phyloP scores from a whole-genome alignment of 2,797 vertebrate species.

The Coranthus polyacanthus region DNA sequence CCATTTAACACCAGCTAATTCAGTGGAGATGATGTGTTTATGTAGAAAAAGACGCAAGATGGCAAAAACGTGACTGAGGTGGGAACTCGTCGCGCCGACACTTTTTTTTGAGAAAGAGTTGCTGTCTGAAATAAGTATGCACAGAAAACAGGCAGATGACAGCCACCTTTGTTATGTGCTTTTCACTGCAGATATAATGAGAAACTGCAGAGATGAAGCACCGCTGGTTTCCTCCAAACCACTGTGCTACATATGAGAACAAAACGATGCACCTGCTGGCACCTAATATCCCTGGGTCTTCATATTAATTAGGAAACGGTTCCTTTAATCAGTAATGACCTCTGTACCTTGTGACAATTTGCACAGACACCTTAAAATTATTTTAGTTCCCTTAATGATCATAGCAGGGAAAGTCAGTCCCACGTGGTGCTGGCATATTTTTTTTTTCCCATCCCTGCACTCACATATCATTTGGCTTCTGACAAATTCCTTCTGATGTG shows the following conservation, averaged over 20 bases:
- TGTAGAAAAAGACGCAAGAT: not conserved
- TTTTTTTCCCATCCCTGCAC: conserved; percentile 7
- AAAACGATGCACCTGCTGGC: conserved; percentile 7
- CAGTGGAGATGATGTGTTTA: too few relatives aligned
- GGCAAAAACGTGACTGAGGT: not conserved
- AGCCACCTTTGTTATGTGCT: conserved; percentile 16
- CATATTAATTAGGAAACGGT: not conserved
- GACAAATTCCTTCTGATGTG: not conserved
- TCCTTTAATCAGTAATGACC: not conserved
- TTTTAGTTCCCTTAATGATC: conserved; percentile 9
- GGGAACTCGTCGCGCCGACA: conserved; percentile 9
- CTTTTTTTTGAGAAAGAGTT: conserved; percentile 16
- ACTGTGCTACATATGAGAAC: conserved; percentile 6
- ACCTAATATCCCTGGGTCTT: not conserved
- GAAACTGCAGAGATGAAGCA: not conserved
- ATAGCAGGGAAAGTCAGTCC: conserved; percentile 1
- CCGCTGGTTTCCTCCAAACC: not conserved
- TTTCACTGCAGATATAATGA: conserved; percentile 18
- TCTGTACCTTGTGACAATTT: not conserved
- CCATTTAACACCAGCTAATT: too few relatives aligned
- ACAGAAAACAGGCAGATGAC: conserved; percentile 16
- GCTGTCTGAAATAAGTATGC: conserved; percentile 1
- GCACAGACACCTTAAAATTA: not conserved
- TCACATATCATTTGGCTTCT: conserved; percentile 10
- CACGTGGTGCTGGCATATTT: conserved; percentile 3